Evolutionary conservation across 2,888 invertebrate species (phyloP).

Genomic region (Trissonchulus sp.): DNA sequence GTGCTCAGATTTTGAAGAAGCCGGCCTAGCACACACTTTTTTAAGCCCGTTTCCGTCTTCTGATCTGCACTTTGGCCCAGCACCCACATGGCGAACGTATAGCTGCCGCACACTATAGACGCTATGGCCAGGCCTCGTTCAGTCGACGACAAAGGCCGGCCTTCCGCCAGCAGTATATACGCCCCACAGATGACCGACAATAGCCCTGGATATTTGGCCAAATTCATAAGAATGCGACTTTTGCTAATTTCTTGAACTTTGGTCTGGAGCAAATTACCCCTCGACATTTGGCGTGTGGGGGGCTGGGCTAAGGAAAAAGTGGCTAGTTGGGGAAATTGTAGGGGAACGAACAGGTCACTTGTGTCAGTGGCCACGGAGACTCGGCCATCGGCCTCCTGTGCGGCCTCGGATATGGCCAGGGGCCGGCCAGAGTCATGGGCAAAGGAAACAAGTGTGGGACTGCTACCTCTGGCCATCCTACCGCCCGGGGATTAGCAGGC

Average conservation of each 20-base stretch:
- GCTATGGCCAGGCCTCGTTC: conserved; percentile 15
- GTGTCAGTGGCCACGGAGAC: not conserved
- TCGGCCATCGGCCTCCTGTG: too few species aligned
- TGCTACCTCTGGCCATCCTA: too few species aligned
- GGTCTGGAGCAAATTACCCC: too few species aligned
- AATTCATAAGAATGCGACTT: conserved; percentile 19
- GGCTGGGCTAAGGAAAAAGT: too few species aligned
- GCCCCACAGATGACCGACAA: conserved; percentile 23
- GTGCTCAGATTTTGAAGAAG: conserved; percentile 10
- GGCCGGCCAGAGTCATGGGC: too few species aligned
- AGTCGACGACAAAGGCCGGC: not conserved
- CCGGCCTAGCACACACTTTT: not conserved
- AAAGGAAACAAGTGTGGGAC: too few species aligned
- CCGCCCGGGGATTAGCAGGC: too few species aligned
- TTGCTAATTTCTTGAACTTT: conserved; percentile 2
- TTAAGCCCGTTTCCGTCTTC: not conserved
- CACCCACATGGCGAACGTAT: conserved; percentile 19
- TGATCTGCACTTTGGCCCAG: not conserved
- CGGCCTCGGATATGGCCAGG: too few species aligned
- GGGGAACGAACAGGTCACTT: not conserved
- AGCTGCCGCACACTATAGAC: conserved; percentile 11
- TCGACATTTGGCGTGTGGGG: too few species aligned
- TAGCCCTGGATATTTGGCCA: conserved; percentile 24
- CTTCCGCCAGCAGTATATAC: not conserved
- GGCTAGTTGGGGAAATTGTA: too few species aligned